Base-by-base conservation (phyloP, 2,113 vertebrate genomes). In the Oryzias celebensis region DNA sequence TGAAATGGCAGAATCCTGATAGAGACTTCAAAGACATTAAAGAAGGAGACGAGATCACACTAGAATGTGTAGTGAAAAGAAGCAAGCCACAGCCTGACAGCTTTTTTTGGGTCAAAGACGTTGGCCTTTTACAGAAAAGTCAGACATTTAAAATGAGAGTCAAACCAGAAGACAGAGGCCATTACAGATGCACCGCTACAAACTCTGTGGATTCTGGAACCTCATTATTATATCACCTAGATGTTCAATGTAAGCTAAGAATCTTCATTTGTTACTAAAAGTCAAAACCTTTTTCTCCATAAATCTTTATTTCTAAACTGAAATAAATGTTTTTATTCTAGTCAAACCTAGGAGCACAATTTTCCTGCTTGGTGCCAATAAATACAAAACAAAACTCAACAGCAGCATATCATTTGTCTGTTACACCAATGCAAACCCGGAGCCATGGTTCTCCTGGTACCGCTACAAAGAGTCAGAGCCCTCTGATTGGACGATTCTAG, bases 71-170 rank as follows among this genome's bases (percentile, higher is more conserved):
- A 2, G 73, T 85, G 1, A 10, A 1, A 1, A 43, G 26, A 58
- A 82, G 84, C 67, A 72, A 87, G 5, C 88, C 69, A 15, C 0
- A 0, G 20, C 20, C 75, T 4, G 0, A 0, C 0, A 2, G 0
- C 0, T 87, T 53, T 44, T 0, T 0, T 2, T 91, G 87, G 89
- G 15, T 1, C 0, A 78, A 61, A 57, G 0, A 78, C 16, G 0
- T 2, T 0, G 0, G 0, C 0, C 4, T 1, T 0, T 0, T 2
- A 0, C 0, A 0, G 0, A 0, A 1, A 4, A 0, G 2, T 8
- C 3, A 4, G 0, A 2, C 0, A 4, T 1, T 6, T 70, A 0
- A 0, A 17, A 1, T 61, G 15, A 16, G 0, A 0, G 0, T 73
- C 0, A 0, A 22, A 2, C 71, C 59, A 46, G 16, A 84, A 16